A percentile compares a stretch with the other conserved stretches of the same genome.
Conservation (phyloP, 2,113 vertebrate species). For the Dromiciops gliroides region DNA sequence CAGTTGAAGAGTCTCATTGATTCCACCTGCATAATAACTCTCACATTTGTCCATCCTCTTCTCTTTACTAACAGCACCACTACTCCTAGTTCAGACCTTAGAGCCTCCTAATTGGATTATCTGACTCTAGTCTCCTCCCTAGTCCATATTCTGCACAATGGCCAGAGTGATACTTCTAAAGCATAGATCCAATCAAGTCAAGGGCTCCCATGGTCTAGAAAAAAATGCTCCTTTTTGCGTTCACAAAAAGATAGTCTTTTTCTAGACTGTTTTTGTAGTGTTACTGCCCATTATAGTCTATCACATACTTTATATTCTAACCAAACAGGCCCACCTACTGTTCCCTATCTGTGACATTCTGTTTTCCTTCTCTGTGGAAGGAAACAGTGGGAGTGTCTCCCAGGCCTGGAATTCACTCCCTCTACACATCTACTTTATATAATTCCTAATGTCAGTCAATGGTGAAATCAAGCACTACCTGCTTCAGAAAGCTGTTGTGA, state of each 20-base stretch:
- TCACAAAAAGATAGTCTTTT: neutral
- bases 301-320: neutral
- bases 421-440: neutral
- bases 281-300: neutral
- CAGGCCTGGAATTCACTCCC: neutral
- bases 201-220: neutral
- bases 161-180: neutral
- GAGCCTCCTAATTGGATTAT: neutral
- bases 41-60: neutral
- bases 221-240: neutral
- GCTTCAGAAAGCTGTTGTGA: neutral
- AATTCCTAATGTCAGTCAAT: neutral
- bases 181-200: neutral
- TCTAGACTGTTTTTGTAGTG: neutral
- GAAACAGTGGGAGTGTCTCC: neutral
- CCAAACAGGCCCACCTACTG: neutral
- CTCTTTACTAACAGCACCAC: neutral
- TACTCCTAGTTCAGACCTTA: neutral
- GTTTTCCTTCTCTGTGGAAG: neutral
- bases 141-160: neutral
- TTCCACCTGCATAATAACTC: neutral
- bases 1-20: neutral
- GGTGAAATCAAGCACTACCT: neutral
- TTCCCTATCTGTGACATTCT: neutral
- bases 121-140: neutral